Percentiles rank a stretch among this genome's conserved stretches.
These are phyloP conservation scores for Zaprionus camerounensis DNA, from an alignment of 1,140 invertebrate genomes.

Conservation along the genomic window DNA sequence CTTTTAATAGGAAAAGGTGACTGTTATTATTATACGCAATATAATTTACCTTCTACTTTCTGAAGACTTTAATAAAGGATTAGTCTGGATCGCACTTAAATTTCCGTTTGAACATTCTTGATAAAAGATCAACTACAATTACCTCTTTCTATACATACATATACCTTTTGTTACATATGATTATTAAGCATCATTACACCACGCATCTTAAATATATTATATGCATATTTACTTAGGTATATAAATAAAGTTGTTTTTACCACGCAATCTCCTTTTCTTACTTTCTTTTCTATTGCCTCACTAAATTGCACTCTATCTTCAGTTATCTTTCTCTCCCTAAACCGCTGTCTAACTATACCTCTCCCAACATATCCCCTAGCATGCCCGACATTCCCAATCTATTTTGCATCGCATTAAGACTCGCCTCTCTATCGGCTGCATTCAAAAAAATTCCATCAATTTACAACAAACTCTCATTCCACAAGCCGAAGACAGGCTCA, in stretches of 20 bases:
- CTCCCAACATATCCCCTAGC: not conserved
- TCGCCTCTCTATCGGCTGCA: not conserved
- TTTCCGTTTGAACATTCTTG: too few relatives aligned
- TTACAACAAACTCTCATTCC: conserved; percentile 51
- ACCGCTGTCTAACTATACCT: not conserved
- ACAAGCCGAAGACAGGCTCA: not conserved
- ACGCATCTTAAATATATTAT: too few relatives aligned
- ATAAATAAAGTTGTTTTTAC: not conserved
- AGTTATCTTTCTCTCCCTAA: not conserved
- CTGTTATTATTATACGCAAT: too few relatives aligned
- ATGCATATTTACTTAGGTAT: too few relatives aligned
- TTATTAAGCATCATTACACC: too few relatives aligned
- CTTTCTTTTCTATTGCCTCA: not conserved
- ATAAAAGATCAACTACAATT: too few relatives aligned
- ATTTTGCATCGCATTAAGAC: conserved; percentile 9
- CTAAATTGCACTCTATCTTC: not conserved
- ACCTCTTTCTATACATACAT: too few relatives aligned
- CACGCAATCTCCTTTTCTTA: not conserved
- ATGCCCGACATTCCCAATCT: conserved; percentile 10
- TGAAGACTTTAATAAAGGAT: too few relatives aligned
- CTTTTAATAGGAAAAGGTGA: too few relatives aligned
- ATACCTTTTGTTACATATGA: too few relatives aligned
- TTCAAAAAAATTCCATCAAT: conserved; percentile 64
- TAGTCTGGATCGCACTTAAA: too few relatives aligned
- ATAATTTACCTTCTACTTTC: too few relatives aligned